Conservation (phyloP, 2,113 vertebrate genomes). For the Rhynchopsitta pachyrhyncha region DNA sequence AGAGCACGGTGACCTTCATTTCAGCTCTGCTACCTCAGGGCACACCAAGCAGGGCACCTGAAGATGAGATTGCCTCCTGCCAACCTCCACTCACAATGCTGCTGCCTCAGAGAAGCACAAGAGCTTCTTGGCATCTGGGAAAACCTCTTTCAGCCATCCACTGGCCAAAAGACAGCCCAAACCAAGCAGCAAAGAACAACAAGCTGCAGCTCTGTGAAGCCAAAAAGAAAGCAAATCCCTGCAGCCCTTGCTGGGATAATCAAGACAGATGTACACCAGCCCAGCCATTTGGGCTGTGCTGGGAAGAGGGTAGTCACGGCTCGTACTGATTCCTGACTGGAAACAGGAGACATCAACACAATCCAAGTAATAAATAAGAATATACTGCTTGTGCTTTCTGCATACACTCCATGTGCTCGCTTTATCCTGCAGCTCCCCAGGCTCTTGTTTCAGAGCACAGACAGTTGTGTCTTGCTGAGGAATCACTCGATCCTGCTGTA, state of each 20-base stretch:
- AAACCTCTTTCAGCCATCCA: background rate
- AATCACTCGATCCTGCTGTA: background rate
- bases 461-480: background rate
- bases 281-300: background rate
- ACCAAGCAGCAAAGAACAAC: rapidly evolving
- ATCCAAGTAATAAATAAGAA: background rate
- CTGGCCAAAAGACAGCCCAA: background rate
- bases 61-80: background rate
- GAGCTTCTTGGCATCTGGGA: background rate
- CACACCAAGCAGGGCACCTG: background rate
- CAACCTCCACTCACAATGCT: background rate
- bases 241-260: background rate
- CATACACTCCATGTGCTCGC: rapidly evolving
- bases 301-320: background rate
- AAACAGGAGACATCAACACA: background rate
- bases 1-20: rapidly evolving
- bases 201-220: background rate
- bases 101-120: rapidly evolving
- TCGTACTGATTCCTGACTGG: background rate
- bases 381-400: background rate
- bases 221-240: background rate
- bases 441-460: background rate
- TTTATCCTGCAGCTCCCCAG: background rate
- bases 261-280: background rate
- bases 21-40: background rate